Percentiles rank a stretch among this genome's conserved stretches.
These are phyloP conservation scores for Arnoldichthys spilopterus DNA, from an alignment of 2,797 vertebrate species.

Conservation along the genomic window DNA sequence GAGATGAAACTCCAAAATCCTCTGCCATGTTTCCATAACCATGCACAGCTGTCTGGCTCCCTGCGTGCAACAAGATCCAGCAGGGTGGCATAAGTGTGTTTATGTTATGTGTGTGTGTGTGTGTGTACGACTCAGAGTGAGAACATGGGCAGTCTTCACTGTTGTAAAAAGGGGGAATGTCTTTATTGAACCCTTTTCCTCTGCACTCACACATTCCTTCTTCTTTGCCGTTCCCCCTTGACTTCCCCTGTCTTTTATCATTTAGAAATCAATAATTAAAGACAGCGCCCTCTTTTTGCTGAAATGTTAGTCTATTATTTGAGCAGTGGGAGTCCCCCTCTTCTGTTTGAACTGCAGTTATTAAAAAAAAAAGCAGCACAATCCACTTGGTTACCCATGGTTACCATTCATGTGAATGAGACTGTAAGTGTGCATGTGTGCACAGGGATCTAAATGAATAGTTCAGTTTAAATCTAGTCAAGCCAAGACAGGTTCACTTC, in stretches of 20 bases:
- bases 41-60: neutral
- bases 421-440: neutral
- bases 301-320: constrained; percentile 23
- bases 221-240: neutral
- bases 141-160: neutral
- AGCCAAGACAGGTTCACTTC: too few relatives aligned
- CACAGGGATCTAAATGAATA: neutral
- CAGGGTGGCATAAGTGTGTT: neutral
- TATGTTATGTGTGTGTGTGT: constrained; percentile 15
- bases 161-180: neutral
- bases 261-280: constrained; percentile 31
- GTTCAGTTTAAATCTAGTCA: too few relatives aligned
- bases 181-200: neutral
- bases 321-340: neutral
- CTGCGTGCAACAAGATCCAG: neutral
- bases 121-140: neutral
- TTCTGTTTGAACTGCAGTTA: neutral
- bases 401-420: neutral
- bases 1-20: constrained; percentile 8
- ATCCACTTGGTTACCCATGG: neutral
- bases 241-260: constrained; percentile 12
- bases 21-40: constrained; percentile 11
- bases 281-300: neutral
- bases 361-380: neutral
- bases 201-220: neutral